Percentiles rank a stretch among this genome's conserved stretches.
Conservation (phyloP, 2,113 vertebrate genomes). For the Python bivittatus region DNA sequence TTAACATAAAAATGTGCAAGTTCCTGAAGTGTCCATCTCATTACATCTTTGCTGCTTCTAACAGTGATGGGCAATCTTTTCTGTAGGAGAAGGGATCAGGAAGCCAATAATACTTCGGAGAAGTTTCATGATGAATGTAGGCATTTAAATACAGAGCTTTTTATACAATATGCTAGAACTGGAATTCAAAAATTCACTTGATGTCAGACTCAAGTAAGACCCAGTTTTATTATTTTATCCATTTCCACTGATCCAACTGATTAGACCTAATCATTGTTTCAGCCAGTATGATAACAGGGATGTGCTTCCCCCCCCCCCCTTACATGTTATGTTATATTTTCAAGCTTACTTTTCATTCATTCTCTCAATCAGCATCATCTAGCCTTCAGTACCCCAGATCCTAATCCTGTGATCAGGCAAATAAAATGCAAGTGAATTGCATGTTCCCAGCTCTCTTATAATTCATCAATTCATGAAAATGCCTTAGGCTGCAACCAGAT, state of each 20-base stretch:
- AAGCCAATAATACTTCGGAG: not conserved
- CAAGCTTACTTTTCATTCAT: not conserved
- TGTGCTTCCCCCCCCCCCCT: not conserved
- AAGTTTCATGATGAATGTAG: slow-evolving; percentile 9
- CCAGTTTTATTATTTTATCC: not conserved
- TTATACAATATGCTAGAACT: slow-evolving; percentile 6
- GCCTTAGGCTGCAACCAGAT: not conserved
- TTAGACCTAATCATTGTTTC: not conserved
- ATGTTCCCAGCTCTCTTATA: not conserved
- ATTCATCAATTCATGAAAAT: not conserved
- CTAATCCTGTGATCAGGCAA: not conserved
- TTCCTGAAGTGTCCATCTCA: not conserved
- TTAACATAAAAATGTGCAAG: not conserved
- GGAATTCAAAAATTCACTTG: slow-evolving; percentile 22
- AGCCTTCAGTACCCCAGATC: not conserved
- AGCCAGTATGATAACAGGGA: not conserved
- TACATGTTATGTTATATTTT: not conserved
- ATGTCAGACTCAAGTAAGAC: not conserved
- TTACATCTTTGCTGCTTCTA: not conserved
- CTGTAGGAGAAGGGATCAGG: not conserved
- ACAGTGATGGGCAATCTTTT: not conserved
- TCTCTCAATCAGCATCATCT: slow-evolving; percentile 1
- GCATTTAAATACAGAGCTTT: not conserved
- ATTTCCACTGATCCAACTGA: not conserved
- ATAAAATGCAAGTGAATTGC: not conserved